Conservation (phyloP, 2,113 vertebrate genomes). For the Myrmophylax atrothorax region DNA sequence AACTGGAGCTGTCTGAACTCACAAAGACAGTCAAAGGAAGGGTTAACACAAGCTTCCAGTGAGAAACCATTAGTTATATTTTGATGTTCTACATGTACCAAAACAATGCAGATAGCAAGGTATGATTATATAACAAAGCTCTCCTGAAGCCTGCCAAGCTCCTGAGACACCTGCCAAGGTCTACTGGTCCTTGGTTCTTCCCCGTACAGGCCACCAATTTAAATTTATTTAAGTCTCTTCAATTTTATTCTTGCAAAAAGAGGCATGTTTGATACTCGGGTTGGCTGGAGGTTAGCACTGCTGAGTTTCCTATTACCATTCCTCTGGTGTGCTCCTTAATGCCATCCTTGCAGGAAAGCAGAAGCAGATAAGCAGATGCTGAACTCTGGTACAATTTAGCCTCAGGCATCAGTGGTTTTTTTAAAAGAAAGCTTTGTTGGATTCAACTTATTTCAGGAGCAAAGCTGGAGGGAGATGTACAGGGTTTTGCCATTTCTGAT, state of each 20-base stretch:
- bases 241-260: background rate
- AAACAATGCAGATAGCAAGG: no score
- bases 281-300: background rate
- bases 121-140: no score
- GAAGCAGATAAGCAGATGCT: background rate
- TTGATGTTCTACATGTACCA: no score
- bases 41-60: no score
- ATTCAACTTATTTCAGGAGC: background rate
- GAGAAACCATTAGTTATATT: no score
- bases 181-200: no score
- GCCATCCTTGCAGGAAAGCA: background rate
- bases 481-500: background rate
- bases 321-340: background rate
- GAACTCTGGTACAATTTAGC: background rate
- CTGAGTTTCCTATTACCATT: fast-evolving
- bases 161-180: no score
- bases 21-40: no score
- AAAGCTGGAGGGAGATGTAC: background rate
- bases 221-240: background rate
- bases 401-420: background rate
- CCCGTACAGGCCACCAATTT: no score
- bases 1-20: no score
- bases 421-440: background rate
- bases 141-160: no score
- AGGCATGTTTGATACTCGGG: fast-evolving